phyloP scores from a whole-genome alignment of 2,113 vertebrate species.

The Entelurus aequoreus region DNA sequence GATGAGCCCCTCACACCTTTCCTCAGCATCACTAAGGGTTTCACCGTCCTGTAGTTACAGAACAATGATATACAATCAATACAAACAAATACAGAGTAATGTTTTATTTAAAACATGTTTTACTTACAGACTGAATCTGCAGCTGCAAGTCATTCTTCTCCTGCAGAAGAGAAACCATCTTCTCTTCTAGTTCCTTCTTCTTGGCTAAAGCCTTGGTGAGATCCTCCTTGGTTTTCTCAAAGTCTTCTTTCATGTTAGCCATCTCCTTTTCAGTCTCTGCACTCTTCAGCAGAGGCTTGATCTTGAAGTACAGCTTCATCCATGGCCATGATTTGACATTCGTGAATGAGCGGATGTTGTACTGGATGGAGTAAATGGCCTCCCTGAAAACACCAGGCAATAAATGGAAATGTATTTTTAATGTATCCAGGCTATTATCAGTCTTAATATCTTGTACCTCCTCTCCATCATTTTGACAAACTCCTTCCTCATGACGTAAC shows the following conservation, averaged over 20 bases:
- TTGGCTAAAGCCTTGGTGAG: conserved; percentile 74
- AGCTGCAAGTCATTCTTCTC: conserved; percentile 67
- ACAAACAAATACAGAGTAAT: neutral
- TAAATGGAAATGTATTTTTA: neutral
- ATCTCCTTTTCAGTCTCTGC: conserved; percentile 76
- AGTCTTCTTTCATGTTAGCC: conserved; percentile 76
- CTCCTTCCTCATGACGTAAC: conserved; percentile 68
- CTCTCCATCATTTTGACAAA: conserved; percentile 73
- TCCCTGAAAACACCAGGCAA: conserved; percentile 57
- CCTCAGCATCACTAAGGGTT: conserved; percentile 58
- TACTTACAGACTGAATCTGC: conserved; percentile 57
- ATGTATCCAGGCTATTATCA: neutral
- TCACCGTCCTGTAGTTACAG: conserved; percentile 49
- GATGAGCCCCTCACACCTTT: conserved; percentile 59
- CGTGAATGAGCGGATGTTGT: conserved; percentile 81
- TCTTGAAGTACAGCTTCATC: conserved; percentile 78
- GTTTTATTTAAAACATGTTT: neutral
- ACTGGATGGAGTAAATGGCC: conserved; percentile 81
- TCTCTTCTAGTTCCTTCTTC: conserved; percentile 74
- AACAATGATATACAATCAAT: neutral
- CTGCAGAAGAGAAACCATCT: conserved; percentile 70
- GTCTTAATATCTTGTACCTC: conserved; percentile 28
- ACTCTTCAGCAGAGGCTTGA: conserved; percentile 77
- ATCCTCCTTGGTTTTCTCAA: conserved; percentile 83
- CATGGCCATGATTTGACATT: conserved; percentile 80